These are phyloP conservation scores for Ahaetulla prasina DNA, from an alignment of 2,113 vertebrate genomes.

Conservation along the genomic window DNA sequence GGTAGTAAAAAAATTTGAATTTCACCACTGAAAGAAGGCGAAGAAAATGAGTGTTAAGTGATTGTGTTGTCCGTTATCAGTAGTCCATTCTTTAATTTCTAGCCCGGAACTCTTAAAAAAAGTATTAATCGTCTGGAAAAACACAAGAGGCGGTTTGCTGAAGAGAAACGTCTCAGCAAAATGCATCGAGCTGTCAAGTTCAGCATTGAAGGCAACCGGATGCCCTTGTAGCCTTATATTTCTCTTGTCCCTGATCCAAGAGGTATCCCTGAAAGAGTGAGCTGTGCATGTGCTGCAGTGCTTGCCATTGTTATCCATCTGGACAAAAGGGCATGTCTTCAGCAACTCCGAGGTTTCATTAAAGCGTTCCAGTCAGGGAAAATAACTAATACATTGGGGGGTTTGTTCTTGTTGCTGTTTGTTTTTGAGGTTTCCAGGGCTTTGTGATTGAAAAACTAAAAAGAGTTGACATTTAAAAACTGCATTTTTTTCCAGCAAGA, in stretches of 20 bases:
- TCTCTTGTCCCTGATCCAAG: conserved; percentile 55
- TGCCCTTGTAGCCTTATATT: conserved; percentile 83
- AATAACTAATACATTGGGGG: conserved; percentile 17
- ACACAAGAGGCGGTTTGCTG: conserved; percentile 90
- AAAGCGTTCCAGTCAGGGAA: conserved; percentile 12
- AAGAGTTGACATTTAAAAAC: background rate
- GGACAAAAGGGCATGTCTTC: conserved; percentile 41
- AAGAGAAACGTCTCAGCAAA: conserved; percentile 81
- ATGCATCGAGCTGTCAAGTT: conserved; percentile 89
- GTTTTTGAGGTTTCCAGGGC: background rate
- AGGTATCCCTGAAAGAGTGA: conserved; percentile 70
- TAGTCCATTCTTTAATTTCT: conserved; percentile 69
- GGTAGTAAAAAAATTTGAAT: no score
- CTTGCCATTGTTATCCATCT: conserved; percentile 46
- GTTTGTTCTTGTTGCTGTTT: background rate
- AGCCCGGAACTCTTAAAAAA: conserved; percentile 83
- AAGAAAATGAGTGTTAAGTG: conserved; percentile 34
- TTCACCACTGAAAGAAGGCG: conserved; percentile 12
- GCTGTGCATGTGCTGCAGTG: conserved; percentile 66
- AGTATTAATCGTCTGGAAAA: conserved; percentile 90
- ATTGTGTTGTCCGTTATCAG: conserved; percentile 49
- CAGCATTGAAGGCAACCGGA: conserved; percentile 95
- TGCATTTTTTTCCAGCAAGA: background rate
- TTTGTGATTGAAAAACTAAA: background rate
- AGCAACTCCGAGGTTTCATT: conserved; percentile 12